Evolutionary conservation across 2,113 vertebrate genomes (phyloP).

Genomic region (Poicephalus meyeri): DNA sequence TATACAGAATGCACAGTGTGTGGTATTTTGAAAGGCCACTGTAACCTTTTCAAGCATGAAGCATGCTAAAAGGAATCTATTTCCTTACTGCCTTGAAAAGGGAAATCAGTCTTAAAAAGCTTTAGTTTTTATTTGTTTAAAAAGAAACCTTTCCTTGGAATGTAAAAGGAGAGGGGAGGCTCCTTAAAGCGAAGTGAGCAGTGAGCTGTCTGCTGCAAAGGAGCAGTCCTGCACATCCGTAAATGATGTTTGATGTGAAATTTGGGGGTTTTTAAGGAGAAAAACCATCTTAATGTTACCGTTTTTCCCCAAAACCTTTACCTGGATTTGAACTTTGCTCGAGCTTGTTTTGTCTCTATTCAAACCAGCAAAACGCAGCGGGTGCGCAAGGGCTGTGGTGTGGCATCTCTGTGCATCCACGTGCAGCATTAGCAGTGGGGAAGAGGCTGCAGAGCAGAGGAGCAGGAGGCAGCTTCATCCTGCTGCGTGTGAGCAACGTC

Average conservation of each 20-base stretch:
- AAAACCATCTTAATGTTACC: not conserved
- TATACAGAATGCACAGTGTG: slow-evolving; percentile 64
- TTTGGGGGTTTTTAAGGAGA: slow-evolving; percentile 15
- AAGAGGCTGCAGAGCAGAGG: not conserved
- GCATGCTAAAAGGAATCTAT: slow-evolving; percentile 76
- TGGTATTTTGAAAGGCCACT: slow-evolving; percentile 85
- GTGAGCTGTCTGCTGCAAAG: slow-evolving; percentile 52
- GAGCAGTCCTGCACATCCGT: not conserved
- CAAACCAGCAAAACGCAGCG: accelerated
- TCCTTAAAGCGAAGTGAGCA: slow-evolving; percentile 39
- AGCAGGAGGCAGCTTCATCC: not conserved
- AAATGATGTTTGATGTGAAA: not conserved
- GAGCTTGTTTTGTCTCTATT: not conserved
- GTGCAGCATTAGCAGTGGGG: accelerated
- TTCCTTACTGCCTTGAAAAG: slow-evolving; percentile 69
- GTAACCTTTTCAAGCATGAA: slow-evolving; percentile 82
- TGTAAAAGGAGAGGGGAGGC: slow-evolving; percentile 45
- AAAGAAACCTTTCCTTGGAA: slow-evolving; percentile 54
- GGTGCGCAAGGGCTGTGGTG: not conserved
- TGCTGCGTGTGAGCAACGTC: accelerated
- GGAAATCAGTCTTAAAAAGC: slow-evolving; percentile 68
- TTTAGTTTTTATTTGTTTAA: slow-evolving; percentile 73
- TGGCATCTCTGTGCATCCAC: not conserved
- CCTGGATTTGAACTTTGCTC: slow-evolving; percentile 33
- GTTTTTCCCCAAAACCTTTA: not conserved